phyloP scores from a whole-genome alignment of 2,113 vertebrate species.

The Xiphophorus maculatus region DNA sequence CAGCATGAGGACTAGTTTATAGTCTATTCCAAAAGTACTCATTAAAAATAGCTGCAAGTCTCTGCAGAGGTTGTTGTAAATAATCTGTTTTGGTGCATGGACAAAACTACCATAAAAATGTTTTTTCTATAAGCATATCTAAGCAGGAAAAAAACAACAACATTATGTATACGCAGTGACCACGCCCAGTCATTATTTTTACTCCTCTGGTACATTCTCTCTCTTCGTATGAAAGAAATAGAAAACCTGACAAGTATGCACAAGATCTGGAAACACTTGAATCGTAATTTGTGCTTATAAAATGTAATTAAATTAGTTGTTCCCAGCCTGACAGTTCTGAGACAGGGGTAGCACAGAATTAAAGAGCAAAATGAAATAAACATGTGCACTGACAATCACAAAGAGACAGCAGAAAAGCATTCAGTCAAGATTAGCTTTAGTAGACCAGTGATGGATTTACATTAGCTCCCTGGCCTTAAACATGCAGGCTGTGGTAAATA shows the following conservation, averaged over 20 bases:
- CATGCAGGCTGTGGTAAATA: constrained; percentile 48
- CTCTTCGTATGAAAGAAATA: constrained; percentile 25
- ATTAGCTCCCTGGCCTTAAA: constrained; percentile 41
- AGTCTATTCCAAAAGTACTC: not conserved
- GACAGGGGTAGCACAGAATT: constrained; percentile 7
- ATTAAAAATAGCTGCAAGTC: not conserved
- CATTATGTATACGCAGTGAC: not conserved
- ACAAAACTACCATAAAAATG: not conserved
- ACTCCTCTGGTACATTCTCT: constrained; percentile 7
- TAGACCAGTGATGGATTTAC: constrained; percentile 55
- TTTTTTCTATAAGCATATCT: not conserved
- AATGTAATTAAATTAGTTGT: constrained; percentile 49
- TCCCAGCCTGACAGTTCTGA: constrained; percentile 13
- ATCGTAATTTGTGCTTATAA: constrained; percentile 44
- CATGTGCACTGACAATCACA: constrained; percentile 8
- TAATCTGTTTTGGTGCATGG: not conserved
- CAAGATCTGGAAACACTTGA: constrained; percentile 57
- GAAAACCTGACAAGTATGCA: constrained; percentile 54
- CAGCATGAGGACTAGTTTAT: not conserved
- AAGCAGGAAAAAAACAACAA: not conserved
- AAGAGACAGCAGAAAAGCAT: constrained; percentile 17
- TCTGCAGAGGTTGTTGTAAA: not conserved
- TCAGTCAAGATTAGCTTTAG: constrained; percentile 46
- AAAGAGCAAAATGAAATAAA: constrained; percentile 41
- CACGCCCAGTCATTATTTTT: constrained; percentile 21